Percentiles rank a stretch among this genome's conserved stretches.
phyloP scores from a whole-genome alignment of 2,113 vertebrate species.

The Prolemur simus region DNA sequence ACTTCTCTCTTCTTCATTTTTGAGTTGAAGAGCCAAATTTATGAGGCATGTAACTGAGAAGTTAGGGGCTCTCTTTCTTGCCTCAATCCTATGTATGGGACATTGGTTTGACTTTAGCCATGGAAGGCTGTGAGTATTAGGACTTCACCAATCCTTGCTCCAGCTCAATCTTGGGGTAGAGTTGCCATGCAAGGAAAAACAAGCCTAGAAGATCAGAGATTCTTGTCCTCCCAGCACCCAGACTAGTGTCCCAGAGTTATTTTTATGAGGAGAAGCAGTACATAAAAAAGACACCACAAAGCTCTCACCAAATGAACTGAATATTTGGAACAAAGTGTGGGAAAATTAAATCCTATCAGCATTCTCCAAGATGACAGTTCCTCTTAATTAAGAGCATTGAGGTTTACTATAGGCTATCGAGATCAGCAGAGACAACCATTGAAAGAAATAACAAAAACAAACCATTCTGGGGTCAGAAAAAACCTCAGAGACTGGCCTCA shows the following conservation, averaged over 20 bases:
- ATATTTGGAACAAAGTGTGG: neutral
- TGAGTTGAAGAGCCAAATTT: neutral
- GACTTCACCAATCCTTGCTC: rapidly evolving
- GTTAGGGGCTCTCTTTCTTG: neutral
- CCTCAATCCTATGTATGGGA: neutral
- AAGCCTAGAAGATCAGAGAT: neutral
- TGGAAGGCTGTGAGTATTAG: neutral
- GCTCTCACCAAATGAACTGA: neutral
- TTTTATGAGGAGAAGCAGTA: neutral
- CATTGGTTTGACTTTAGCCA: rapidly evolving
- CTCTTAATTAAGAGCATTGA: neutral
- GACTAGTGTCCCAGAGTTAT: neutral
- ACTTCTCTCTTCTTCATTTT: neutral
- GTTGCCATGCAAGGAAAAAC: neutral
- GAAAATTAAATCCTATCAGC: neutral
- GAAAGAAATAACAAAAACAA: neutral
- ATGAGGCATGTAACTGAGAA: neutral
- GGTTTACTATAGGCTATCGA: neutral
- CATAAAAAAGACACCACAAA: neutral
- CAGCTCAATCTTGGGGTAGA: neutral
- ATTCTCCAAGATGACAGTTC: neutral
- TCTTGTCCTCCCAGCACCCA: neutral
- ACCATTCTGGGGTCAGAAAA: too few relatives aligned
- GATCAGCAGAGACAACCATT: neutral
- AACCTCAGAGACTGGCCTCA: neutral